Evolutionary conservation across 2,888 invertebrate genomes (phyloP), one percentile per base, ranked within the genome.

Genomic region (Ametastegia equiseti): DNA sequence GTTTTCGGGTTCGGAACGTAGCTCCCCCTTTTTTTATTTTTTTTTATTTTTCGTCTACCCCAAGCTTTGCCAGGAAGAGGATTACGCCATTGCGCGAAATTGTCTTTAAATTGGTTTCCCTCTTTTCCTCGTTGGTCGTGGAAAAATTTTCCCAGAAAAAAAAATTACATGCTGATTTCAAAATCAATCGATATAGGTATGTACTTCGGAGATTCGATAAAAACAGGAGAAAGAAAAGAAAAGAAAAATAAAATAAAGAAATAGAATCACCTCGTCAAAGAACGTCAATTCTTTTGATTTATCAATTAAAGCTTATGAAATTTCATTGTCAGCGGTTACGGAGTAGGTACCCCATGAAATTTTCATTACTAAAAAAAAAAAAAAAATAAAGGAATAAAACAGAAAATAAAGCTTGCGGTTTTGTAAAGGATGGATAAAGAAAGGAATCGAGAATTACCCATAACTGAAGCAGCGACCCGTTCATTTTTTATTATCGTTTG

Each of bases 31-130:
- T 69, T n/a, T 69, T 67, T n/a, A 9, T 36, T 39, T 19, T 19
- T 19, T 0, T 65, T 0, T 39, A 36, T 42, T 42, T 42, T 23
- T 9, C n/a, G n/a, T n/a, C n/a, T n/a, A n/a, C n/a, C n/a, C n/a
- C 54, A 11, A 11, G 23, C 54, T 23, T 54, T 54, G n/a, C 23
- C 1, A 11, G 19, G 15, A 11, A 19, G 23, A 69, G 69, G 69
- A 69, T 42, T 69, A 69, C 5, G 15, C 42, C 13, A 42, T 19
- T 9, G 39, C 42, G 67, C 42, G 15, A 69, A 69, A 69, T 69
- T 69, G 42, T 69, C 69, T 69, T 67, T 67, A 19, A 69, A 69
- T 69, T 69, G 69, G 69, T 39, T 69, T n/a, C 13, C 67, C 39
- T 23, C 5, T 39, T 42, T 69, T 4, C 19, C 23, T 19, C n/a